phyloP scores from a whole-genome alignment of 2,113 vertebrate species.

The Brachyistius frenatus region DNA sequence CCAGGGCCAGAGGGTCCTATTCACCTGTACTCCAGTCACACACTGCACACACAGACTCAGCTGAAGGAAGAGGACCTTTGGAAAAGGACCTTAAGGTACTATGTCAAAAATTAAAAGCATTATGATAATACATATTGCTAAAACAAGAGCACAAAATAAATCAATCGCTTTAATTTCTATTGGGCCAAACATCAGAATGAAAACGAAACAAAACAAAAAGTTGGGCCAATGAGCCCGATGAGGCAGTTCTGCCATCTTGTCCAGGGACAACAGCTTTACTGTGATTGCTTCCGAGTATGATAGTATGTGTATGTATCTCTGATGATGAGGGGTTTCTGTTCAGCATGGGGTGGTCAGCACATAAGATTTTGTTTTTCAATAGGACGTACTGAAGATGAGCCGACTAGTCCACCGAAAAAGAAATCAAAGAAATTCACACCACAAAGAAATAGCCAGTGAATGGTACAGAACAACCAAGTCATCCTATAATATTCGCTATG shows the following conservation, averaged over 20 bases:
- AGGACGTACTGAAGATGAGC: slow-evolving; percentile 71
- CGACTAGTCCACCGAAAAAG: slow-evolving; percentile 60
- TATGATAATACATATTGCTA: slow-evolving; percentile 76
- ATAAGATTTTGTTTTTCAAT: slow-evolving; percentile 76
- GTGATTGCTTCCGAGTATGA: slow-evolving; percentile 78
- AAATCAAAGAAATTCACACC: slow-evolving; percentile 73
- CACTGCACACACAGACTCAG: slow-evolving; percentile 76
- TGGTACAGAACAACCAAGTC: slow-evolving; percentile 83
- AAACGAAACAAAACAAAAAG: slow-evolving; percentile 1
- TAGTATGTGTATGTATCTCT: slow-evolving; percentile 67
- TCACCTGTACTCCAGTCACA: slow-evolving; percentile 76
- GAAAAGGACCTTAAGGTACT: slow-evolving; percentile 69
- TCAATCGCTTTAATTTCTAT: slow-evolving; percentile 74
- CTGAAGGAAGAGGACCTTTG: slow-evolving; percentile 77
- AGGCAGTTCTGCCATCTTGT: slow-evolving; percentile 70
- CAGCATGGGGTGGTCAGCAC: slow-evolving; percentile 81
- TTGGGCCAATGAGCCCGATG: slow-evolving; percentile 37
- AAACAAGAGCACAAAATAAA: slow-evolving; percentile 75
- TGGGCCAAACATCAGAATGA: slow-evolving; percentile 68
- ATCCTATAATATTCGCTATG: slow-evolving; percentile 80
- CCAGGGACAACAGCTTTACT: slow-evolving; percentile 69
- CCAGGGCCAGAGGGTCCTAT: slow-evolving; percentile 72
- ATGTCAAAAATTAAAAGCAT: slow-evolving; percentile 79
- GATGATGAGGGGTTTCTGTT: slow-evolving; percentile 74
- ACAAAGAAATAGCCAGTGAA: slow-evolving; percentile 81